Conservation (phyloP, 2,797 vertebrate species). For the Myotis vivesi region DNA sequence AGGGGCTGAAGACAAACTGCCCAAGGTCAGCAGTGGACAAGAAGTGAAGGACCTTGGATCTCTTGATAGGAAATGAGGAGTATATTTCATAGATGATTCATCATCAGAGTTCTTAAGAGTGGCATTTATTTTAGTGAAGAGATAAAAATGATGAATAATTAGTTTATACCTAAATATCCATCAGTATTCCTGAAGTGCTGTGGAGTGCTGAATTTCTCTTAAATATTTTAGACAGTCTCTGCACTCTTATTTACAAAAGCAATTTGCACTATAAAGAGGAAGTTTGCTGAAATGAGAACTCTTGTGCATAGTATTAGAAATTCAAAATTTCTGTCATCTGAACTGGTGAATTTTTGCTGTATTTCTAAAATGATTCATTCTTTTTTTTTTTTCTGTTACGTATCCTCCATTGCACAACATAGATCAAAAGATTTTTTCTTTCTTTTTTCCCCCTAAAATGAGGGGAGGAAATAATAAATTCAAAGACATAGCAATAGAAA, state of each 20-base stretch:
- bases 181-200: constrained; percentile 47
- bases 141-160: constrained; percentile 54
- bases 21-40: background rate
- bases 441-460: constrained; percentile 3
- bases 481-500: background rate
- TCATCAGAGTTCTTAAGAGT: background rate
- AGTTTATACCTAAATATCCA: constrained; percentile 67
- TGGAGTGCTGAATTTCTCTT: constrained; percentile 37
- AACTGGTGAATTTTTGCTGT: background rate
- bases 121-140: constrained; percentile 58
- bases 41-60: background rate
- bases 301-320: background rate
- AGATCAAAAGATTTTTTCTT: background rate
- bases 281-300: background rate
- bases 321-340: constrained; percentile 13
- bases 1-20: background rate
- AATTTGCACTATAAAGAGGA: constrained; percentile 68
- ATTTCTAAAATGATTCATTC: constrained; percentile 5
- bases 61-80: background rate
- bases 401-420: background rate
- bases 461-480: background rate
- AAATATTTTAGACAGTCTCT: constrained; percentile 46
- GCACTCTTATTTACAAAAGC: constrained; percentile 60
- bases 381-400: background rate
- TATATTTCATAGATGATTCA: background rate